phyloP scores from a whole-genome alignment of 2,113 vertebrate genomes.

The Pelusios castaneus region DNA sequence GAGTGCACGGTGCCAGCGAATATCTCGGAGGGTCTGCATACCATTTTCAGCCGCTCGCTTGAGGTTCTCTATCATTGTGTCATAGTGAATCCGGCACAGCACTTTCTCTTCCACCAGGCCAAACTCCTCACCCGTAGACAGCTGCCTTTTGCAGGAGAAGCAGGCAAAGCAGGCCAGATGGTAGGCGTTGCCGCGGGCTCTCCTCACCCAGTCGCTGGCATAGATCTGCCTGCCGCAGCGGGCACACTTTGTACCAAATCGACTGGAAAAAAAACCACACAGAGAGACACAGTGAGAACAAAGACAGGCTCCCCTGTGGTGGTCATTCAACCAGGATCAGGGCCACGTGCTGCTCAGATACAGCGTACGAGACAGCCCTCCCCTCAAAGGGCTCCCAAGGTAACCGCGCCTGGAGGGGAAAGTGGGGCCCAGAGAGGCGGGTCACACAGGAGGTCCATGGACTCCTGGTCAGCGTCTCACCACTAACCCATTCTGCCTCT shows the following conservation, averaged over 20 bases:
- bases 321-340: background rate
- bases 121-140: conserved; percentile 97
- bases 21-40: conserved; percentile 53
- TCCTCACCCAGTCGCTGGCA: conserved; percentile 97
- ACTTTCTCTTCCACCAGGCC: conserved; percentile 98
- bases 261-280: conserved; percentile 80
- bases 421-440: background rate
- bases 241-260: conserved; percentile 98
- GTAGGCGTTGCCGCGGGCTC: conserved; percentile 94
- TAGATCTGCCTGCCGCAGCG: conserved; percentile 96
- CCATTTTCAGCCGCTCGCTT: conserved; percentile 94
- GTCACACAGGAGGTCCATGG: too few relatives aligned
- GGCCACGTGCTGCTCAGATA: background rate
- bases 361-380: background rate
- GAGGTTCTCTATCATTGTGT: conserved; percentile 98
- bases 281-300: background rate
- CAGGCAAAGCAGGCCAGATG: conserved; percentile 98
- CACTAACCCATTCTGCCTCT: background rate
- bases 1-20: background rate
- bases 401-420: background rate
- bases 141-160: conserved; percentile 96
- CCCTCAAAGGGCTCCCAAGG: background rate
- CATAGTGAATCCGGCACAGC: conserved; percentile 96
- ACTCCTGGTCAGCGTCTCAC: background rate
- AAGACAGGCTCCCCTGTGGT: background rate